Base-by-base conservation (phyloP, 1,140 invertebrate species). In the Bombus haemorrhoidalis region DNA sequence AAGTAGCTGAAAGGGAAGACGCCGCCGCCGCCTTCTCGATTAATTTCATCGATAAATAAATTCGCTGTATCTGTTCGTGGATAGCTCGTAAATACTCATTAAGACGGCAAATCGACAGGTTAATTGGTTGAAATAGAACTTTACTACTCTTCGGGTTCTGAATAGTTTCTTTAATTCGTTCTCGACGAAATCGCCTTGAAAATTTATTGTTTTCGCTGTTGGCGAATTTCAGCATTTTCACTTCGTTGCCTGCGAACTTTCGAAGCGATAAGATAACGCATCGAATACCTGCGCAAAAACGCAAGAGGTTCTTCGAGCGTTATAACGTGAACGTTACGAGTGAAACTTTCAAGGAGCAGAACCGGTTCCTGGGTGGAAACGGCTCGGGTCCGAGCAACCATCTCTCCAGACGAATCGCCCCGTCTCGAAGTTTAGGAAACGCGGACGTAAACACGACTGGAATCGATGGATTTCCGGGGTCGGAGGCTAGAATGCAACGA, bases 11-110 rank as follows among this genome's bases (percentile, higher is more conserved):
- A 18, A 53, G 18, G 13, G 18, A 34, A 34, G 73, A 47, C 39
- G 22, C 2, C n/a, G 28, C 0, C 47, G 47, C 1, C 34, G 34
- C 34, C 34, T 25, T 22, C 15, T 18, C 73, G 32, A 53, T 75
- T 75, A 75, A 75, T 75, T 75, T 75, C 22, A 34, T 25, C 73
- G 73, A 75, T 75, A 75, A 75, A 75, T 75, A 75, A 75, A 75
- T 75, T 75, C n/a, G 15, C 32, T 10, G 47, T 25, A 37, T 15
- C 47, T 28, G 5, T 1, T 28, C 32, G 47, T 59, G 47, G 12
- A 57, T 25, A 28, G 47, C 25, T 57, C 74, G 32, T 37, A 53
- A 76, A 59, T 34, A 57, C 74, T 57, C n/a, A 18, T 76, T 57
- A 76, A 59, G 47, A 25, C 47, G 28, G 32, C 13, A 39, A 34